Evolutionary conservation across 2,888 invertebrate species (phyloP), one percentile per base, ranked within the genome.

Genomic region (Orthosia gothica): DNA sequence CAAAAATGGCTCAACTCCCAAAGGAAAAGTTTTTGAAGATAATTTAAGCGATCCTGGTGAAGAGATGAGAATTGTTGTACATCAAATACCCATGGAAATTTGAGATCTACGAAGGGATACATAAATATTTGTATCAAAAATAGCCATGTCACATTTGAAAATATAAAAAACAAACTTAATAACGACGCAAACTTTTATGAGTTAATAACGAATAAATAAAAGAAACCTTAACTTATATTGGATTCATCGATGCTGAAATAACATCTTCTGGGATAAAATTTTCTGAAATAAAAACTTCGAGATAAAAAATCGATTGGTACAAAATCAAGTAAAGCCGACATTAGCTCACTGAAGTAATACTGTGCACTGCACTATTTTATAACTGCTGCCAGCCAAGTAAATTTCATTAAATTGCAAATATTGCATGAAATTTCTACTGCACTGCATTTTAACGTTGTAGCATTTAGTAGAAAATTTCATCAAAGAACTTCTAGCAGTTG

Each of bases 401-500:
- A 87, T 85, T 89, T 89, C 81, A 86, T 84, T 87, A 87, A 76
- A 73, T 72, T 59, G 74, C 82, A 87, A 84, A 88, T 87, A 86
- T 80, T 82, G 75, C 74, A 78, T 79, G 68, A 80, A 87, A 80
- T 82, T 79, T 82, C 79, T 67, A 70, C 76, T 73, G 77, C 67
- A 74, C 74, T 78, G 76, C 71, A 87, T 79, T 84, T 80, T 72
- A 76, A 76, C 75, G 47, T 71, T 69, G 61, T 18, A 83, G 58
- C 63, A 83, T 83, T 83, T 71, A 82, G 70, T 59, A 70, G 76
- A 54, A 81, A 75, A 76, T 82, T 66, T 62, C 15, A 20, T 74
- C 79, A 79, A 79, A 78, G 78, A 70, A 62, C 67, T 74, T 52
- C 58, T 69, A 57, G 40, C 63, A 72, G 52, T n/a, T 68, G n/a